These are phyloP conservation scores for Hydra vulgaris DNA, from an alignment of 30 jellyfish, hydroid and myxozoan species.

Conservation along the genomic window DNA sequence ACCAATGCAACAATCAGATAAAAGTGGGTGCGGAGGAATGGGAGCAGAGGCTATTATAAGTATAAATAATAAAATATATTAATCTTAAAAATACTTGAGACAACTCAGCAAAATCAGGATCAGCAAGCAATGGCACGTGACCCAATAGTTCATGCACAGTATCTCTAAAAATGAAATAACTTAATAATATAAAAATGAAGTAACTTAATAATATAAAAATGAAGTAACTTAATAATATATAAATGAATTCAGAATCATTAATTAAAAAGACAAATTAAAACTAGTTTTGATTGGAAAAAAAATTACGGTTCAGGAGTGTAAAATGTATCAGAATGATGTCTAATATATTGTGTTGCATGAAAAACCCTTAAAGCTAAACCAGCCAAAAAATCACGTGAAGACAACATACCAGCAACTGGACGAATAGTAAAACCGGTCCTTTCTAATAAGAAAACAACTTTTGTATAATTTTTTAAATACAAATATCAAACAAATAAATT, in stretches of 20 bases:
- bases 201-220: no score
- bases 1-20: no score
- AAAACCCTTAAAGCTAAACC: conserved; percentile 14
- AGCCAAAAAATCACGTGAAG: conserved; percentile 17
- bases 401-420: conserved; percentile 16
- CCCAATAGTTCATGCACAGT: conserved; percentile 12
- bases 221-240: no score
- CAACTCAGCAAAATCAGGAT: conserved; percentile 17
- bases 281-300: neutral
- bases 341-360: conserved; percentile 16
- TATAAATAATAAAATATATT: no score
- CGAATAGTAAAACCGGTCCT: conserved; percentile 16
- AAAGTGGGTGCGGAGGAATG: no score
- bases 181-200: neutral
- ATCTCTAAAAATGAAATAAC: no score
- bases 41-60: no score
- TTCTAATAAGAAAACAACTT: neutral
- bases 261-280: neutral
- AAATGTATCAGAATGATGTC: neutral
- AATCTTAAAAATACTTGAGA: conserved; percentile 1
- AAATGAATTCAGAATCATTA: no score
- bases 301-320: conserved; percentile 27
- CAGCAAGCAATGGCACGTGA: conserved; percentile 13
- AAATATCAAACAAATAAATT: neutral
- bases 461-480: neutral